phyloP scores from a whole-genome alignment of 2,113 vertebrate genomes.

The Rhagologus leucostigma region DNA sequence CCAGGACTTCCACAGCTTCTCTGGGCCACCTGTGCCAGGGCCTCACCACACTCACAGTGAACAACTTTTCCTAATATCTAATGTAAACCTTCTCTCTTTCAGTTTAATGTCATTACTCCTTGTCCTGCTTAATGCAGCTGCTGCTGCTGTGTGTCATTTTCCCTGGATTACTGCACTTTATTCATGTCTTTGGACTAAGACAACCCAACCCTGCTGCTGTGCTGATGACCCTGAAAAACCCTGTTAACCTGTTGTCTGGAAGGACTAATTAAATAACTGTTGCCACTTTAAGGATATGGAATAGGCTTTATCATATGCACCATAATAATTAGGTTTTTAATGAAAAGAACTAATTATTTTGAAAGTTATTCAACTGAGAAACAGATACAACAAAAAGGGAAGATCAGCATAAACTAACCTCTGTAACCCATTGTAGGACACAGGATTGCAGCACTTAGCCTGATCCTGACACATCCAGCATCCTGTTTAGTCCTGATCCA shows the following conservation, averaged over 20 bases:
- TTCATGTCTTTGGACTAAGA: background rate
- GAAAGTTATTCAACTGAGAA: background rate
- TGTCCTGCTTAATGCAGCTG: background rate
- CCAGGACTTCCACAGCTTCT: background rate
- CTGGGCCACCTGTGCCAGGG: no score
- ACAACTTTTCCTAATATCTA: no score
- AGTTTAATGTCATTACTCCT: background rate
- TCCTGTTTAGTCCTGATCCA: background rate
- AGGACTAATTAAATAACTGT: background rate
- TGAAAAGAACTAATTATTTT: background rate
- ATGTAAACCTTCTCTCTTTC: background rate
- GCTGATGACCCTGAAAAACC: background rate
- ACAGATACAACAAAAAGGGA: background rate
- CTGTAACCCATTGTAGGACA: background rate
- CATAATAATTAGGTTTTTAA: background rate
- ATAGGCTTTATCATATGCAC: background rate
- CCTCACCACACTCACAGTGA: accelerated
- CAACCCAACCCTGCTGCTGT: background rate
- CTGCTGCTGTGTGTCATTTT: background rate
- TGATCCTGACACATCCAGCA: background rate
- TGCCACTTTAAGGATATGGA: background rate
- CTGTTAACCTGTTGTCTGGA: background rate
- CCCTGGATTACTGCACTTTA: background rate
- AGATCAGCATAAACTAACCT: background rate
- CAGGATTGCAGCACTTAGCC: background rate